Evolutionary conservation across 2,113 vertebrate species (phyloP), one percentile per base, ranked within the genome.

Genomic region (Proterorhinus semilunaris): DNA sequence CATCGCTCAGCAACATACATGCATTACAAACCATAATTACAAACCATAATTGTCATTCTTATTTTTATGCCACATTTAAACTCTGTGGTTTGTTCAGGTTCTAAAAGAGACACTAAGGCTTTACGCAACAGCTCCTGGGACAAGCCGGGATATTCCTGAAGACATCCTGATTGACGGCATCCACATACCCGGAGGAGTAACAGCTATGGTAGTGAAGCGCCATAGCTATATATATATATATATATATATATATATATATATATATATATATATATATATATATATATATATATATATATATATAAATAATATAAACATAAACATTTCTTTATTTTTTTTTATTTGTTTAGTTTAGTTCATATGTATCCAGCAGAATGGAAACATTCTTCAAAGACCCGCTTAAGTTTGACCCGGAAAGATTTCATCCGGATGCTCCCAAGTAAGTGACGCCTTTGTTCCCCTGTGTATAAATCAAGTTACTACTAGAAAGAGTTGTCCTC

Each of bases 341-440:
- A 6, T 54, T 21, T 55, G 13, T 42, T 6, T 21, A 58, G 55
- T 91, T 97, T 52, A 95, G 66, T 88, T 89, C 89, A 46, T 98
- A 95, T 0, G 46, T 90, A 61, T 87, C 88, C 76, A 91, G 94
- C 36, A 92, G 96, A 54, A 82, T 96, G 95, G 95, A 95, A 8
- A 92, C 51, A 43, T 95, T 93, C 88, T 98, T 98, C 74, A 92
- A 94, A 79, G 95, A 98, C 71, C 93, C 96, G 0, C 71, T 95
- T 78, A 93, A 53, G 54, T 98, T 98, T 83, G 91, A 98, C 81
- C 96, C 96, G 0, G 95, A 96, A 17, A 93, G 95, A 88, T 98
- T 98, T 76, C 75, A 94, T 79, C 92, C 94, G 48, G 92, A 94
- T 77, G 93, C 94, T 66, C 90, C 94, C 9, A 97, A 94, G 96